These are phyloP conservation scores for Gadopsis bispinosus DNA, from an alignment of 2,797 vertebrate species.

Conservation along the genomic window DNA sequence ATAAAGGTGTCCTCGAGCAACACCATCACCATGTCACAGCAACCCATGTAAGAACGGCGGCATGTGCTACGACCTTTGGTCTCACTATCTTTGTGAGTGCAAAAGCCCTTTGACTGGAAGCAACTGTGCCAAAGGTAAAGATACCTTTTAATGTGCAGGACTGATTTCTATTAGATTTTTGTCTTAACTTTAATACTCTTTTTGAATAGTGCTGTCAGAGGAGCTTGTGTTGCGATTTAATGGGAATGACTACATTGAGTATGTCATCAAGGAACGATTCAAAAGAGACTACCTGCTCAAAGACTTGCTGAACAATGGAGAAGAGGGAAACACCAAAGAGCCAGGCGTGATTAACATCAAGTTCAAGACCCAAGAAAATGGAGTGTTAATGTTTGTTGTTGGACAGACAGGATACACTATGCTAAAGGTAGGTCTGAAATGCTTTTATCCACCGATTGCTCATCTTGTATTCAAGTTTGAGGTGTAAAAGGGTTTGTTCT, in stretches of 20 bases:
- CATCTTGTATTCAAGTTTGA: background rate
- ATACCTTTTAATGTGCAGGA: background rate
- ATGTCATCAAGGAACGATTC: slow-evolving; percentile 83
- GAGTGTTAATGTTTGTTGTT: slow-evolving; percentile 73
- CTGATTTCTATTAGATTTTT: background rate
- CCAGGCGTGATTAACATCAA: slow-evolving; percentile 73
- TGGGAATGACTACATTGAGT: slow-evolving; percentile 79
- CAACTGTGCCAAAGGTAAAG: slow-evolving; percentile 78
- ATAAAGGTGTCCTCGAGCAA: slow-evolving; percentile 78
- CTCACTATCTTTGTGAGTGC: slow-evolving; percentile 82
- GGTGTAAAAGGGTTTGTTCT: background rate
- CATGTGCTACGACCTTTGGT: slow-evolving; percentile 84
- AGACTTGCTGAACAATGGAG: slow-evolving; percentile 41
- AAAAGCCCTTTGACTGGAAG: slow-evolving; percentile 77
- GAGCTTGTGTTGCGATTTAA: slow-evolving; percentile 76
- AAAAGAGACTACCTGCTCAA: slow-evolving; percentile 79
- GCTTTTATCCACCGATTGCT: background rate
- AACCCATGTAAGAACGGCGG: slow-evolving; percentile 81
- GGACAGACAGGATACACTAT: slow-evolving; percentile 54
- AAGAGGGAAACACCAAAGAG: slow-evolving; percentile 27
- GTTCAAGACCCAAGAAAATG: slow-evolving; percentile 77
- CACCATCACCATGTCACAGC: slow-evolving; percentile 68
- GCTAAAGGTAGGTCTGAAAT: slow-evolving; percentile 69
- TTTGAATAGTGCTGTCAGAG: slow-evolving; percentile 76
- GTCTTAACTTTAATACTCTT: background rate